phyloP scores from a whole-genome alignment of 2,888 invertebrate species.

The Dolomedes plantarius region DNA sequence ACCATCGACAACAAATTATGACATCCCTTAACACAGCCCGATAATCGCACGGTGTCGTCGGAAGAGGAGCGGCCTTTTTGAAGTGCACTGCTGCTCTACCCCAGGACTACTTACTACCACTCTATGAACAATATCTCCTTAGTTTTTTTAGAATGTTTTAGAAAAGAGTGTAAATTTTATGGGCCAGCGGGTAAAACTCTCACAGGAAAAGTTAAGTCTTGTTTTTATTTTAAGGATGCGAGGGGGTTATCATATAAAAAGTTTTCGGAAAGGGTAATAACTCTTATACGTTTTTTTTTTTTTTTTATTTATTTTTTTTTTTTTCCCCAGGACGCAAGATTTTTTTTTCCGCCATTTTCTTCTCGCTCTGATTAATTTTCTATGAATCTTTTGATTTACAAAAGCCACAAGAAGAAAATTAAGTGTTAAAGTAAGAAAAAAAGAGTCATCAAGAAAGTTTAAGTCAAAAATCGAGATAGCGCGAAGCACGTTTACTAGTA shows the following conservation, averaged over 20 bases:
- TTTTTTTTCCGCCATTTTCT: no score
- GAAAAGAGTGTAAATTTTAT: conserved; percentile 12
- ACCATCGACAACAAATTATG: conserved; percentile 70
- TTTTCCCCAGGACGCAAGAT: no score
- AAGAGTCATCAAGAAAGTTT: no score
- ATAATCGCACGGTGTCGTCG: conserved; percentile 63
- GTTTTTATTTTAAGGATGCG: neutral
- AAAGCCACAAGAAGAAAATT: no score
- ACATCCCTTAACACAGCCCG: conserved; percentile 54
- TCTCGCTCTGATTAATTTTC: no score
- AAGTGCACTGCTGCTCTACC: conserved; percentile 10
- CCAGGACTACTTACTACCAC: conserved; percentile 11
- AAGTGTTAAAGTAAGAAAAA: no score
- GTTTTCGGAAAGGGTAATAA: conserved; percentile 6
- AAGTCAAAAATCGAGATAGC: no score
- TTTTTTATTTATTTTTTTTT: no score
- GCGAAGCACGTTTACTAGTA: no score
- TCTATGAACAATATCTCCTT: conserved; percentile 1
- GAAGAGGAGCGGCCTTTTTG: conserved; percentile 46
- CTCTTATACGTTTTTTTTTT: neutral
- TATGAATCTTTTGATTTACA: no score
- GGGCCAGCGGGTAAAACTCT: neutral
- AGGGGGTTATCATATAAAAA: neutral
- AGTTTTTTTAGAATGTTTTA: neutral
- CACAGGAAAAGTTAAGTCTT: conserved; percentile 10